Evolutionary conservation across 2,113 vertebrate species (phyloP).

Genomic region (Actenoides hombroni): DNA sequence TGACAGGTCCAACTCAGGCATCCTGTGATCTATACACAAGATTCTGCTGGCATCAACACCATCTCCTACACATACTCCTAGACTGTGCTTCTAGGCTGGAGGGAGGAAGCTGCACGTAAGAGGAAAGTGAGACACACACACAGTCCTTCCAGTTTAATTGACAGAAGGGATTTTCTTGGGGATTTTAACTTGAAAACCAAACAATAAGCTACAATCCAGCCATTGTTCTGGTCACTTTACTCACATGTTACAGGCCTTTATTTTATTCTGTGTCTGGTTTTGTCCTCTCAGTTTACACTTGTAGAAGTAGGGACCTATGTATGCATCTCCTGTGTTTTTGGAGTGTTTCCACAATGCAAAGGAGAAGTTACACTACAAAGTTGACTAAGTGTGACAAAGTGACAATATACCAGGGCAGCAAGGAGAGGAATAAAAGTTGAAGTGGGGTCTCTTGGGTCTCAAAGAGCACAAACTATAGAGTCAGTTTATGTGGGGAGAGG

Average conservation of each 20-base stretch:
- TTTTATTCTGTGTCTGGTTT: slow-evolving; percentile 42
- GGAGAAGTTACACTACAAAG: neutral
- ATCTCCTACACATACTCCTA: neutral
- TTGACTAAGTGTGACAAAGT: neutral
- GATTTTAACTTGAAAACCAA: slow-evolving; percentile 54
- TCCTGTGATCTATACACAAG: neutral
- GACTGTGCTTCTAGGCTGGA: neutral
- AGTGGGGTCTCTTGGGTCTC: neutral
- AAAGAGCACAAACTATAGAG: neutral
- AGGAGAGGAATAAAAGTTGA: neutral
- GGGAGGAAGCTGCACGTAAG: neutral
- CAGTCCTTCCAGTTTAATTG: slow-evolving; percentile 12
- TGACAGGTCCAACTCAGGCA: neutral
- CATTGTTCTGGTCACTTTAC: slow-evolving; percentile 62
- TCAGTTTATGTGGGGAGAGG: neutral
- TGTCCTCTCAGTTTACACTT: slow-evolving; percentile 56
- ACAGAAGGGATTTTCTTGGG: slow-evolving; percentile 52
- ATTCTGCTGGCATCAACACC: neutral
- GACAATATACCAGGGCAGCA: slow-evolving; percentile 1
- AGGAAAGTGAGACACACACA: neutral
- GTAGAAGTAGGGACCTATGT: neutral
- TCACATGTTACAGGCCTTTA: slow-evolving; percentile 45
- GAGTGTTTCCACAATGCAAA: slow-evolving; percentile 12
- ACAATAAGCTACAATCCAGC: slow-evolving; percentile 45
- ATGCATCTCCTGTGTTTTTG: neutral